Evolutionary conservation across 92 coral and sea anemone genomes (phyloP), one percentile per base, ranked within the genome.

Genomic region (Porites evermanni): DNA sequence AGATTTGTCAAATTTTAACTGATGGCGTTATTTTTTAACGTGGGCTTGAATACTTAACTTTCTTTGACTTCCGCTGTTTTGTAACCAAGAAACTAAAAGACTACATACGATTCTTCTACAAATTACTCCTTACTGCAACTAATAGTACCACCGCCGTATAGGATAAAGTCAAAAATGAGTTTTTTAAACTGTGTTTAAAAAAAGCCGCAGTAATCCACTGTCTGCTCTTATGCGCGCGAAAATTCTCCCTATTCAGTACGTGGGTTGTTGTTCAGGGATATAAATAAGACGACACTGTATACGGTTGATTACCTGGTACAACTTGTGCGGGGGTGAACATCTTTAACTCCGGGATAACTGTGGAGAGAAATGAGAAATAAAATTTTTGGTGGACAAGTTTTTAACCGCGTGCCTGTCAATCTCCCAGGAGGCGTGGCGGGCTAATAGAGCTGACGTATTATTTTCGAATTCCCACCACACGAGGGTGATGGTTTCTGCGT

Each of bases 291-390:
- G 60, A 17, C 18, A 17, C 24, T 19, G 52, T 75, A 8, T n/a
- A 50, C 17, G 14, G 19, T 66, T 11, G 24, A 51, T 66, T 86
- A 92, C 95, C 93, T 74, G 95, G 95, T 32, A 92, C 95, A 60
- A 92, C 91, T 74, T 92, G 95, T 8, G 93, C 93, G 56, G 95
- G 64, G 53, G 88, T 83, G 56, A 87, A 88, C 95, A 89, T 92
- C 86, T 92, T 89, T 56, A 89, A 78, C 78, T 89, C 95, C 59
- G 89, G 91, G 50, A 91, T 84, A n/a, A 87, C 95, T 89, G 90
- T 51, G 17, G 74, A 66, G 53, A 64, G 64, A 83, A 38, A 74
- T 74, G 64, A 73, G 53, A 64, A 17, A 64, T 8, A 47, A 19
- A 11, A 18, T 29, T 29, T 68, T 70, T 71, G 38, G 78, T 44